These are phyloP conservation scores for Heliangelus exortis DNA, from an alignment of 2,797 vertebrate genomes.

Conservation along the genomic window DNA sequence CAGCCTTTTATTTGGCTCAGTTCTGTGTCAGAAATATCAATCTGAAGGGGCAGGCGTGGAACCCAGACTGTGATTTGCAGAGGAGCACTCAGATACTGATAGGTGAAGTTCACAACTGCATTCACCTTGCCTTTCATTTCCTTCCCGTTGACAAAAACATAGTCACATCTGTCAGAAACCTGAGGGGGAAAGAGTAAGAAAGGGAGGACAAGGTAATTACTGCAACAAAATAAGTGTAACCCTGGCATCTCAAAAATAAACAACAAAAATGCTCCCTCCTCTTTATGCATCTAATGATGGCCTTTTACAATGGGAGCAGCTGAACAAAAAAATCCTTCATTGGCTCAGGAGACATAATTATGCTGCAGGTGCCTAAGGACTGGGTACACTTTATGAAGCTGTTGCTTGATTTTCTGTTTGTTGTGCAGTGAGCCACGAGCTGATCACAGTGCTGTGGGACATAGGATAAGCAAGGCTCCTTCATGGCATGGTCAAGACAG, in stretches of 20 bases:
- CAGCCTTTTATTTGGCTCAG: constrained; percentile 96
- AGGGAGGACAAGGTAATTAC: background rate
- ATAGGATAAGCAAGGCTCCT: background rate
- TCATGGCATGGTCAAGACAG: background rate
- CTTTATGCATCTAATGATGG: background rate
- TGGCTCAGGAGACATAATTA: background rate
- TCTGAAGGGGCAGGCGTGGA: constrained; percentile 89
- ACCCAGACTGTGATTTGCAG: constrained; percentile 91
- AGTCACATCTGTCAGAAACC: constrained; percentile 93
- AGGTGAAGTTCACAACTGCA: constrained; percentile 89
- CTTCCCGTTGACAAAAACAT: constrained; percentile 92
- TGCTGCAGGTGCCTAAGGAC: background rate
- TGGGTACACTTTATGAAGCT: background rate
- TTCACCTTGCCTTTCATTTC: constrained; percentile 88
- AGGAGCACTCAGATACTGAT: constrained; percentile 88
- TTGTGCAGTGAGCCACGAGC: background rate
- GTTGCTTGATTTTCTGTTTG: background rate
- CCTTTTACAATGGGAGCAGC: background rate
- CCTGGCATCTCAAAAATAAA: background rate
- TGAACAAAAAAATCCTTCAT: background rate
- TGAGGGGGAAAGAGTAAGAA: constrained; percentile 39
- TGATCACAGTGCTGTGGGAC: background rate
- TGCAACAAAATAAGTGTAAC: background rate
- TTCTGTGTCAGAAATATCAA: constrained; percentile 91
- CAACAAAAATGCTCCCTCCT: background rate